Evolutionary conservation across 2,888 invertebrate species (phyloP).

Genomic region (Pocota personata): DNA sequence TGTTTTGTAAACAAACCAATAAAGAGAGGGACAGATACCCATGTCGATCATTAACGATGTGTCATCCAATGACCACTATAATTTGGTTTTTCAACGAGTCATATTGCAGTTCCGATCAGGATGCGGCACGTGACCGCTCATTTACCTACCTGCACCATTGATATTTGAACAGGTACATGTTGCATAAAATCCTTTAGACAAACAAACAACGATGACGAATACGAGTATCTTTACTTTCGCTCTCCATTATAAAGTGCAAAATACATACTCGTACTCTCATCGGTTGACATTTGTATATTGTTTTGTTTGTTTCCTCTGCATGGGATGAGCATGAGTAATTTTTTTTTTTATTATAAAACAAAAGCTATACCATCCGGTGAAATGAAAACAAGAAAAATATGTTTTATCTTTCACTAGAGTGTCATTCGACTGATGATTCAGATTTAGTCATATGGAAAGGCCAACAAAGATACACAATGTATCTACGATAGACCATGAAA

Average conservation of each 20-base stretch:
- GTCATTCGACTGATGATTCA: background rate
- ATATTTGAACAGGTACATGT: constrained; percentile 65
- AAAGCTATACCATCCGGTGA: background rate
- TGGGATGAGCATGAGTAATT: constrained; percentile 39
- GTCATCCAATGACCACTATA: constrained; percentile 56
- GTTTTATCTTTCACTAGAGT: too few relatives aligned
- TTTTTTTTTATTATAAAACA: too few relatives aligned
- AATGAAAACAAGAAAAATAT: background rate
- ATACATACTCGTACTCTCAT: constrained; percentile 29
- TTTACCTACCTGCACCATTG: constrained; percentile 46
- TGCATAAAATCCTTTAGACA: constrained; percentile 68
- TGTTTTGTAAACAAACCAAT: constrained; percentile 62
- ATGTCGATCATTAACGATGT: constrained; percentile 67
- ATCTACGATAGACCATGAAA: background rate
- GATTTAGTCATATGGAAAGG: background rate
- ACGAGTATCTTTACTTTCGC: constrained; percentile 48
- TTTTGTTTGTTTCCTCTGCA: constrained; percentile 27
- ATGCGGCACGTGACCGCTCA: constrained; percentile 32
- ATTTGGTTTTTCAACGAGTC: constrained; percentile 8
- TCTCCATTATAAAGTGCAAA: constrained; percentile 59
- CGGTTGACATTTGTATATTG: constrained; percentile 19
- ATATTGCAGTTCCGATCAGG: constrained; percentile 26
- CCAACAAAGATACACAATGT: background rate
- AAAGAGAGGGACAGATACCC: constrained; percentile 36
- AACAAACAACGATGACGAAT: constrained; percentile 52